Conservation (phyloP, 2,113 vertebrate species). For the Tragulus kanchil region DNA sequence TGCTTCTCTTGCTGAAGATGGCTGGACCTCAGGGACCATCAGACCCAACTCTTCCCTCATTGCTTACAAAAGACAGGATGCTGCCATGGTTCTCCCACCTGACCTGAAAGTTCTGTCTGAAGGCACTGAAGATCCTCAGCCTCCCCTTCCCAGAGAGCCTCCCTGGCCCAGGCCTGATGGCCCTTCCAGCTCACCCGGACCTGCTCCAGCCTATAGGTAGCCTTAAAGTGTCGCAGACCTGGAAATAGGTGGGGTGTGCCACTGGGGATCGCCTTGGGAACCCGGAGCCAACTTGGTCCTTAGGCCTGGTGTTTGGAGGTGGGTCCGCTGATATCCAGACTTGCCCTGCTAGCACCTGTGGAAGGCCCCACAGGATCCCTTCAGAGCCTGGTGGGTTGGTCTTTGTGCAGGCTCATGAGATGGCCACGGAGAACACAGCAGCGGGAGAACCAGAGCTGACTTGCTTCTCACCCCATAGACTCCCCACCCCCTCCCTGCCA, state of each 20-base stretch:
- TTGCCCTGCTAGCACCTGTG: not conserved
- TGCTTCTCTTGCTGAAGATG: not conserved
- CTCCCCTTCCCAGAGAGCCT: not conserved
- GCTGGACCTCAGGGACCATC: not conserved
- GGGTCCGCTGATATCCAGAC: not conserved
- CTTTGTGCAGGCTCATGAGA: not conserved
- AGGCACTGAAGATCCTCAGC: not conserved
- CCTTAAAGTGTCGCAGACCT: not conserved
- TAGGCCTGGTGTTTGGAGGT: not conserved
- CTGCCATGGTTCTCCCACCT: not conserved
- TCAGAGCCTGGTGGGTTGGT: not conserved
- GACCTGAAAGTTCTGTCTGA: not conserved
- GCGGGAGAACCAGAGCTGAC: no score
- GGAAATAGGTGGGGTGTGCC: not conserved
- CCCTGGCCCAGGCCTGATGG: not conserved
- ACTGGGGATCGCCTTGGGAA: not conserved
- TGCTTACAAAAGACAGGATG: not conserved
- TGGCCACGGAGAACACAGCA: not conserved
- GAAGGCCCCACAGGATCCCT: no score
- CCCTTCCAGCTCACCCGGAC: not conserved
- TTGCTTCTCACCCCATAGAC: not conserved
- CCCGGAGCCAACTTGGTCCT: not conserved
- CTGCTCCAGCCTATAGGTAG: not conserved
- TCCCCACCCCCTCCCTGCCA: not conserved
- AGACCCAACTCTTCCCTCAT: not conserved